phyloP scores from a whole-genome alignment of 1,140 invertebrate species.

The Oscheius sp. region DNA sequence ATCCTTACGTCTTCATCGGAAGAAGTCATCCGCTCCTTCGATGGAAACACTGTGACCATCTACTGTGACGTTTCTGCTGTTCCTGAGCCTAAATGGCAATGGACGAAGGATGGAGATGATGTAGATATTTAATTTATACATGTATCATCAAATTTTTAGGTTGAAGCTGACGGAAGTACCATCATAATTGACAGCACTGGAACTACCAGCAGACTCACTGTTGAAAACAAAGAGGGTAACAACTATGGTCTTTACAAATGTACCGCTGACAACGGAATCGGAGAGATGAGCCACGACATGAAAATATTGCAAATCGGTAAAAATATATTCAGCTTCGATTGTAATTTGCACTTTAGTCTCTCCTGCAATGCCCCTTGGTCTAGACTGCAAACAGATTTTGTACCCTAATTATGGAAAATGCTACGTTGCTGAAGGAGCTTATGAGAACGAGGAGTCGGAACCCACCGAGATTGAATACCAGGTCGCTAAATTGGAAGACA shows the following conservation, averaged over 20 bases:
- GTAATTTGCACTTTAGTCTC: constrained; percentile 19
- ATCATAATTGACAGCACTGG: constrained; percentile 16
- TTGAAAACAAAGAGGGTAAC: constrained; percentile 19
- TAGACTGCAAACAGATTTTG: constrained; percentile 25
- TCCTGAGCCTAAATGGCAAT: constrained; percentile 31
- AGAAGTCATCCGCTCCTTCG: constrained; percentile 5
- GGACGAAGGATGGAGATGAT: constrained; percentile 29
- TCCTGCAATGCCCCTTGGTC: constrained; percentile 12
- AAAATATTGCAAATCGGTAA: constrained; percentile 33
- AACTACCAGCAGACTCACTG: constrained; percentile 5
- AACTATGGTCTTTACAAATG: constrained; percentile 32
- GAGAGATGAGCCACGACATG: constrained; percentile 19
- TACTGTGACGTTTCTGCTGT: constrained; percentile 37
- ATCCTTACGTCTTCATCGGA: constrained; percentile 8
- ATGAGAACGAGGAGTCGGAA: constrained; percentile 21
- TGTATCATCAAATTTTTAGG: neutral
- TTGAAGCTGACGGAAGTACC: constrained; percentile 28
- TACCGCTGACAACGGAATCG: constrained; percentile 33
- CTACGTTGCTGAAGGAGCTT: constrained; percentile 9
- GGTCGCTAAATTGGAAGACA: constrained; percentile 25
- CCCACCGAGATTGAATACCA: constrained; percentile 1
- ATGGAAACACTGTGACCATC: constrained; percentile 28
- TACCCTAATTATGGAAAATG: constrained; percentile 36
- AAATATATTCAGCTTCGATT: neutral
- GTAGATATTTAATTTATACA: neutral